These are phyloP conservation scores for Passer montanus DNA, from an alignment of 2,113 vertebrate genomes.

Conservation along the genomic window DNA sequence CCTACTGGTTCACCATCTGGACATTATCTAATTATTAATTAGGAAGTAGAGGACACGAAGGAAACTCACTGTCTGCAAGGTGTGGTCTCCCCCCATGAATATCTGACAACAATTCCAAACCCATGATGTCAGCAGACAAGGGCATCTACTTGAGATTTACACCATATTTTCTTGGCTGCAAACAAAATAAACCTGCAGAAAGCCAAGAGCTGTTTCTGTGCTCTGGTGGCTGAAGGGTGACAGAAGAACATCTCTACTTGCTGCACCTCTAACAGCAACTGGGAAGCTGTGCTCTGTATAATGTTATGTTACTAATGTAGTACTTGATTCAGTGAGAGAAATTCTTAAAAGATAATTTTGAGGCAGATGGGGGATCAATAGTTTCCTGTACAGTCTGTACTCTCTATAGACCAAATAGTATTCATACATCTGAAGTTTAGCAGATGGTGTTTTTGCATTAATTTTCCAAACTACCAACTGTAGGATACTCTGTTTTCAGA, in stretches of 20 bases:
- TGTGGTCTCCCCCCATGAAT: not conserved
- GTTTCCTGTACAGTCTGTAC: conserved; percentile 49
- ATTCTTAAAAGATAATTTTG: conserved; percentile 35
- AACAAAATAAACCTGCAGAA: not conserved
- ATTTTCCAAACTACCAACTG: conserved; percentile 77
- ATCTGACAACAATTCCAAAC: not conserved
- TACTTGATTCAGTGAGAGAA: conserved; percentile 51
- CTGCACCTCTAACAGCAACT: not conserved
- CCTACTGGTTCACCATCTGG: conserved; percentile 6
- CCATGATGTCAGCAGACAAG: not conserved
- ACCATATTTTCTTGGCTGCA: not conserved
- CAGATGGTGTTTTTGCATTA: conserved; percentile 80
- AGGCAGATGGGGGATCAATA: conserved; percentile 68
- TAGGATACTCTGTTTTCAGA: conserved; percentile 77
- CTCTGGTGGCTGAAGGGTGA: not conserved
- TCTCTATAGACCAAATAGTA: conserved; percentile 67
- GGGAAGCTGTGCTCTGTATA: not conserved
- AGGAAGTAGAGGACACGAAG: not conserved
- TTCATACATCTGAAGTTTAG: conserved; percentile 72
- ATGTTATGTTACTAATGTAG: conserved; percentile 41
- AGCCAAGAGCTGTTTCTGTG: not conserved
- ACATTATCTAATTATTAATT: conserved; percentile 29
- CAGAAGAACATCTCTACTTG: not conserved
- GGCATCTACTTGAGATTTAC: not conserved
- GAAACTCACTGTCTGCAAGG: not conserved